Conservation (phyloP, 2,113 vertebrate genomes). For the Alouatta palliata region DNA sequence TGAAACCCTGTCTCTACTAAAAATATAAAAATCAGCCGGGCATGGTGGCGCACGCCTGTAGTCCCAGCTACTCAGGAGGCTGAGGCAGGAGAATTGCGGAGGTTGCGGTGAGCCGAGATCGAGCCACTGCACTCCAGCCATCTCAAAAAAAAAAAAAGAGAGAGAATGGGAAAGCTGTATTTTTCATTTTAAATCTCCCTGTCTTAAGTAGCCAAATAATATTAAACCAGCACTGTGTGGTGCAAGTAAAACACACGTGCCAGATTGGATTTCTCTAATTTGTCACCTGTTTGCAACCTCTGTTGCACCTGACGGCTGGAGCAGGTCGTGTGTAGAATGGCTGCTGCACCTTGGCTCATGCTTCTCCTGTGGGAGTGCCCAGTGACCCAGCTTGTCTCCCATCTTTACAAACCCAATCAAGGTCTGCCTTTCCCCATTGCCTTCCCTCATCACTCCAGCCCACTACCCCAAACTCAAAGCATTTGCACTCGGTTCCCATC, state of each 20-base stretch:
- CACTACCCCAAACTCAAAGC: background rate
- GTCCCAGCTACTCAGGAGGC: too few relatives aligned
- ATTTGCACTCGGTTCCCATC: background rate
- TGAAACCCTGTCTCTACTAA: too few relatives aligned
- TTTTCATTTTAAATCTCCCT: constrained; percentile 26
- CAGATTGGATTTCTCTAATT: background rate
- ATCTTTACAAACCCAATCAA: background rate
- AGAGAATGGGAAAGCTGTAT: background rate
- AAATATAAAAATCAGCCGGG: too few relatives aligned
- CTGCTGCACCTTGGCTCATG: background rate
- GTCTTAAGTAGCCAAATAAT: background rate
- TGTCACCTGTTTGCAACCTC: background rate
- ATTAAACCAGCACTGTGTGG: background rate
- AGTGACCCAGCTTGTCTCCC: background rate
- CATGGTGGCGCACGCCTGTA: accelerated
- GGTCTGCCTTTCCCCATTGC: background rate
- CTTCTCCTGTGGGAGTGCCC: background rate
- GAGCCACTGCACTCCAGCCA: accelerated
- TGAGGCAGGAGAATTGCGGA: too few relatives aligned
- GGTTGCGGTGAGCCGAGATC: too few relatives aligned
- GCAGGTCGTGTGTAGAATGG: background rate
- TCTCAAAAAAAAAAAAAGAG: too few relatives aligned
- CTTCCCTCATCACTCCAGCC: too few relatives aligned
- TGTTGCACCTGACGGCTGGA: background rate
- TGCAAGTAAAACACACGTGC: background rate